Evolutionary conservation across 2,113 vertebrate species (phyloP), one percentile per base, ranked within the genome.

Genomic region (Amazona vittata): DNA sequence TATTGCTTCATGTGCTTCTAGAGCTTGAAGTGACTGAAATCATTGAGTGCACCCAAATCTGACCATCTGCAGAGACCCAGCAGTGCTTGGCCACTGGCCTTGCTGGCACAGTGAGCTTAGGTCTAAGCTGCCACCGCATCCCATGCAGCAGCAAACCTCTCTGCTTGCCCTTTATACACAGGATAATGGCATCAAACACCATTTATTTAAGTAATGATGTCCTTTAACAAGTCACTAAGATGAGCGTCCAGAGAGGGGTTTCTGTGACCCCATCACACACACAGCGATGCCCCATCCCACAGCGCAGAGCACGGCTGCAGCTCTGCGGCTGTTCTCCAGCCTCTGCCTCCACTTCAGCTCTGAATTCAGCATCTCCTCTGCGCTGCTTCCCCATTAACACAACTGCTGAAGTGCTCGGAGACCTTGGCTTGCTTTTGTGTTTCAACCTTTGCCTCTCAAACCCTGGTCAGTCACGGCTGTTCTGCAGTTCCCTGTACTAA

Each of bases 341-440:
- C 57, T 91, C 92, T 68, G 78, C 83, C 64, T 93, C 62, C 44
- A 2, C 37, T 35, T 55, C 74, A 74, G 13, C 71, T 75, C 53
- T 65, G 77, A 8, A 44, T 81, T 43, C 91, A 44, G 94, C 89
- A 78, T 67, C 89, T 87, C 75, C 89, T 94, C 89, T 87, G 86
- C 46, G 3, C 70, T 28, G 90, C 88, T 96, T 85, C 76, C 79
- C 28, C 0, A 79, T 82, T 97, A 94, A 97, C 95, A 29, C 59
- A 37, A 55, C 90, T 91, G 95, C 91, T 63, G 68, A 16, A 69
- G 81, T 9, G 57, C 52, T 73, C 1, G 0, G 50, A 50, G n/a
- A 67, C 68, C 69, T 93, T 49, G 5, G 86, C 94, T 70, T 86
- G 96, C 79, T 89, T 55, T 41, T 20, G 6, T 9, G 4, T 39